Base-by-base conservation (phyloP, 1,140 invertebrate species). In the Philotrypesis tridentata region DNA sequence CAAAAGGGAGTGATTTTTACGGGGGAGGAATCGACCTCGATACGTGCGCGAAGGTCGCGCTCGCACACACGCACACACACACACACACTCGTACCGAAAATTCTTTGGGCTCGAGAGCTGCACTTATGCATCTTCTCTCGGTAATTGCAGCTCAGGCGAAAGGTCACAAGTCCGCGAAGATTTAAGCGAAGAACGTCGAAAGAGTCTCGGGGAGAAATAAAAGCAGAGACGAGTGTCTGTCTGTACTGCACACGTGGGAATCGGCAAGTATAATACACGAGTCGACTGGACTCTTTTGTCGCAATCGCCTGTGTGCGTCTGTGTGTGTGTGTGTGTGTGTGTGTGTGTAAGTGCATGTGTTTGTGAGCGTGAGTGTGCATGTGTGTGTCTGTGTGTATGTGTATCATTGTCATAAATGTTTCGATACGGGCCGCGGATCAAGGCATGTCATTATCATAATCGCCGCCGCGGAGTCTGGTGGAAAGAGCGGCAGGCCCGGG, bases 381-480 rank as follows among this genome's bases (percentile, higher is more conserved):
- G 33, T 37, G 8, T 37, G 8, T 37, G 8, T 37, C 33, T 3
- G 3, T 3, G 0, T 23, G 85, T 88, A 90, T 91, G 88, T 87
- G 87, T 91, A 91, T 91, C 89, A 91, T 89, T 89, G 87, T 87
- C 85, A 79, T 85, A 85, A 88, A 55, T 55, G 87, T 87, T 88
- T 86, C 89, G 90, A 91, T 91, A 89, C n/a, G 48, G 21, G 33
- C 17, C 23, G 37, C 40, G 14, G 37, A 23, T 82, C 79, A 71
- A 89, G 48, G 88, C 85, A 86, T 92, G 87, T 92, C 85, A 92
- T 92, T 92, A 92, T 85, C 86, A 88, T 92, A 91, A 91, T 91
- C 87, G 89, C 61, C 80, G 78, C 43, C 9, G n/a, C n/a, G 3
- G 82, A 43, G 72, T 29, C 82, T 70, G 78, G 82, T 76, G 82